Conservation (phyloP, 2,797 vertebrate genomes). For the Myotis myotis region DNA sequence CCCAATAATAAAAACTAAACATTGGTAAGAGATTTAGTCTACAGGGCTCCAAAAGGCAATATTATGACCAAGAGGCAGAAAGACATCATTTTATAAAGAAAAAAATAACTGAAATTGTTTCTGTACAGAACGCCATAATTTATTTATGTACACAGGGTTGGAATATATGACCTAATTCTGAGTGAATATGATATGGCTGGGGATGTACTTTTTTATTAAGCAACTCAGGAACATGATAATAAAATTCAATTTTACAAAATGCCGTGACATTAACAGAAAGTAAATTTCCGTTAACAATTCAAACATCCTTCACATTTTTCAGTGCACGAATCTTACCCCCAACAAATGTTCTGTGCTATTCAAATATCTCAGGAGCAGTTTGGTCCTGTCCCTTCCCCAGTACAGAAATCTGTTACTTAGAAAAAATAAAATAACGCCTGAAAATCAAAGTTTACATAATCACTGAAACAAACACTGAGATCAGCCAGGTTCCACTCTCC, state of each 20-base stretch:
- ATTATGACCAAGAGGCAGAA: not conserved
- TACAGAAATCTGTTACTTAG: not conserved
- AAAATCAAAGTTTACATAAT: constrained; percentile 70
- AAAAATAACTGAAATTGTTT: not conserved
- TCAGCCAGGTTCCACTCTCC: constrained; percentile 41
- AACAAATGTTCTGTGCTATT: not conserved
- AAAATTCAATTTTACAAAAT: constrained; percentile 17
- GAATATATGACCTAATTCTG: not conserved
- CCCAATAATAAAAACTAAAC: not conserved
- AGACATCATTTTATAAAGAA: not conserved
- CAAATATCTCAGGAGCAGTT: not conserved
- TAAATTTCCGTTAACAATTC: not conserved
- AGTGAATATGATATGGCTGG: not conserved
- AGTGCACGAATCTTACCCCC: not conserved
- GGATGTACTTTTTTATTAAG: constrained; percentile 39
- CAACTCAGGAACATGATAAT: not conserved
- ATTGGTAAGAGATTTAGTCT: not conserved
- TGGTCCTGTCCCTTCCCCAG: not conserved
- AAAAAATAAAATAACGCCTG: constrained; percentile 61
- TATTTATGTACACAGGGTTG: not conserved
- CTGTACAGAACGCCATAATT: not conserved
- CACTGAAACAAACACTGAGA: constrained; percentile 60
- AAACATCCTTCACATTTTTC: constrained; percentile 15
- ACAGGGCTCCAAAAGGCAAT: not conserved
- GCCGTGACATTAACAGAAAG: not conserved